Evolutionary conservation across 2,888 invertebrate species (phyloP).

Genomic region (Brenthis hecate): DNA sequence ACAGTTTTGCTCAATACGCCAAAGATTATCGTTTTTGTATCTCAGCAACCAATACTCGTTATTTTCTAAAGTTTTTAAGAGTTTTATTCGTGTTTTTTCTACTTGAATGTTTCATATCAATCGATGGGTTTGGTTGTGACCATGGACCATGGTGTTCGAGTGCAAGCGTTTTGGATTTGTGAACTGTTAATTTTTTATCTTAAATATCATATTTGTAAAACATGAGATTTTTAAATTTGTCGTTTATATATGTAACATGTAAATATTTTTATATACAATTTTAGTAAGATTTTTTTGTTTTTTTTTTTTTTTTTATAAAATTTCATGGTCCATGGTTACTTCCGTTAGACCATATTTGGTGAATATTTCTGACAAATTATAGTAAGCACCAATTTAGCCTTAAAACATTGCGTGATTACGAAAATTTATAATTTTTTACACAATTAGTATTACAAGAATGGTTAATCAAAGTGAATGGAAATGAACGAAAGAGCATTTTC

Average conservation of each 20-base stretch:
- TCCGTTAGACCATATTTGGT: not conserved
- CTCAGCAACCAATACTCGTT: slow-evolving; percentile 18
- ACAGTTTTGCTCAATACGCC: slow-evolving; percentile 77
- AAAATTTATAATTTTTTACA: slow-evolving; percentile 3
- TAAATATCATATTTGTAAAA: too few relatives aligned
- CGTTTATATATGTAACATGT: too few relatives aligned
- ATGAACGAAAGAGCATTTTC: not conserved
- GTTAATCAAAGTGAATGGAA: slow-evolving; percentile 2
- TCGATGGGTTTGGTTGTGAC: not conserved
- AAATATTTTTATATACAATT: too few relatives aligned
- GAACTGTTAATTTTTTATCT: too few relatives aligned
- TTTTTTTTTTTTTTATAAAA: slow-evolving; percentile 1
- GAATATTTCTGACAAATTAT: slow-evolving; percentile 2
- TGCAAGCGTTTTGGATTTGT: too few relatives aligned
- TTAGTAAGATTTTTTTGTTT: not conserved
- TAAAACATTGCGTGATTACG: slow-evolving; percentile 5
- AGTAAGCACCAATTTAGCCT: slow-evolving; percentile 18
- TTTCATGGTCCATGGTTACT: not conserved
- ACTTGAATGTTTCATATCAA: not conserved
- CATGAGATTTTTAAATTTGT: too few relatives aligned
- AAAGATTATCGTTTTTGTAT: slow-evolving; percentile 56
- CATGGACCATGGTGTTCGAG: not conserved
- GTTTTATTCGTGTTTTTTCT: slow-evolving; percentile 19
- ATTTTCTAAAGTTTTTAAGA: slow-evolving; percentile 19
- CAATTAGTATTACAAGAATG: not conserved